These are phyloP conservation scores for Papilio polyxenes DNA, from an alignment of 1,140 invertebrate species.

Conservation along the genomic window DNA sequence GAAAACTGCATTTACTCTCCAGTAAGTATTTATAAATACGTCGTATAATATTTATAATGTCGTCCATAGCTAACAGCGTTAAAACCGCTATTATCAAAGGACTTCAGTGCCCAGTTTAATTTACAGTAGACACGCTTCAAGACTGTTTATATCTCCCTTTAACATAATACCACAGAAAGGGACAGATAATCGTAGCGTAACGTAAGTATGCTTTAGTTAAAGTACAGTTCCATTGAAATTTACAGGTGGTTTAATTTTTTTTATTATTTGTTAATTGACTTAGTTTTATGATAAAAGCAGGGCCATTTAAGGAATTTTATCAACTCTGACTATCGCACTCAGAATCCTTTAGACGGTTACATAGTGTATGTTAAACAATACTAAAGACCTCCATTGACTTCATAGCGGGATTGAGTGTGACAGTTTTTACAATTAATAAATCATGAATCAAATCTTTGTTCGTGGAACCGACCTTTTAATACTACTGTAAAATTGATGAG, in stretches of 20 bases:
- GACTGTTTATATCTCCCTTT: conserved; percentile 35
- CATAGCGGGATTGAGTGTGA: too few relatives aligned
- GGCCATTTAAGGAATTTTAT: too few relatives aligned
- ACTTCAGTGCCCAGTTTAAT: conserved; percentile 38
- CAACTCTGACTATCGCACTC: too few relatives aligned
- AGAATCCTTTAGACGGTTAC: too few relatives aligned
- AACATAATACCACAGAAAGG: conserved; percentile 29
- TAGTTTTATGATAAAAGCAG: too few relatives aligned
- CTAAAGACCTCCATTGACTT: too few relatives aligned
- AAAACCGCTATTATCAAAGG: conserved; percentile 45
- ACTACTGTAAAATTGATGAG: conserved; percentile 32
- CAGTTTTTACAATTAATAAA: too few relatives aligned
- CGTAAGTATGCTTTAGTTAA: conserved; percentile 42
- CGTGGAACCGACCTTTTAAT: conserved; percentile 4
- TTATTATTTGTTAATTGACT: too few relatives aligned
- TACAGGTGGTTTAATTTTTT: neutral
- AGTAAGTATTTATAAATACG: too few relatives aligned
- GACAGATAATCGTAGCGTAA: conserved; percentile 27
- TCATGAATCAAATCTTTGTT: neutral
- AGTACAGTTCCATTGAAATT: conserved; percentile 31
- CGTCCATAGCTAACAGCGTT: neutral
- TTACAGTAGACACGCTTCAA: conserved; percentile 41
- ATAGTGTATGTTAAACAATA: too few relatives aligned
- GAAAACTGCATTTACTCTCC: too few relatives aligned
- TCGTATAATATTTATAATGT: neutral